A percentile compares a stretch with the other conserved stretches of the same genome.
Evolutionary conservation across 2,113 vertebrate species (phyloP).

Genomic region (Geococcyx californianus): DNA sequence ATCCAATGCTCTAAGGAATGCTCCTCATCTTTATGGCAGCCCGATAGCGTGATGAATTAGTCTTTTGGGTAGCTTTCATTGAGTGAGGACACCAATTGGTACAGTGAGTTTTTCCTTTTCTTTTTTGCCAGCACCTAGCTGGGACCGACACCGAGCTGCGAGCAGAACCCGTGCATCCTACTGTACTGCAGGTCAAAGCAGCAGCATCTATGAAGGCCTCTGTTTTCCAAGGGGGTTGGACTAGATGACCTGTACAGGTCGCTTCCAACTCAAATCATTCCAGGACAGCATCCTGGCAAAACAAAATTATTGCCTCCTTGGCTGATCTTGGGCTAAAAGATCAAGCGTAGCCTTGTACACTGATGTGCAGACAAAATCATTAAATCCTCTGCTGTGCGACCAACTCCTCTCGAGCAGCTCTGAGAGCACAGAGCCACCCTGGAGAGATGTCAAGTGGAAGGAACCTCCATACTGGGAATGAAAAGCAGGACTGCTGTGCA

Average conservation of each 20-base stretch:
- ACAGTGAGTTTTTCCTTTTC: background rate
- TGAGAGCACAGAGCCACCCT: background rate
- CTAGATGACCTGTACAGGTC: too few relatives aligned
- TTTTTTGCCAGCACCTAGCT: background rate
- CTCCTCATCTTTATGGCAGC: background rate
- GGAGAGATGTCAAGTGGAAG: background rate
- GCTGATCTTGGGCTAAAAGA: background rate
- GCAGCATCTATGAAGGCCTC: background rate
- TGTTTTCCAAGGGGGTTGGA: background rate
- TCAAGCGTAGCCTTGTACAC: background rate
- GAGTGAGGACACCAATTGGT: background rate
- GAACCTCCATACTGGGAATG: background rate
- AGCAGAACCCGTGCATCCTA: background rate
- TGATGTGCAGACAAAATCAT: background rate
- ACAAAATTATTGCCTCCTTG: background rate
- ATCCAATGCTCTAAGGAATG: background rate
- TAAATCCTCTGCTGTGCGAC: background rate
- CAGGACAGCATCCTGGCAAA: background rate
- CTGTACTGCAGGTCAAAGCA: background rate
- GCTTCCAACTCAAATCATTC: too few relatives aligned
- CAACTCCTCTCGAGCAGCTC: background rate
- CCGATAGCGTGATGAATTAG: accelerated
- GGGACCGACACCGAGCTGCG: accelerated
- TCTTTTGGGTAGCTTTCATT: background rate
- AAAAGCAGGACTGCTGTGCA: background rate